Base-by-base conservation (phyloP, 2,888 invertebrate genomes). In the Temnothorax ravouxi region DNA sequence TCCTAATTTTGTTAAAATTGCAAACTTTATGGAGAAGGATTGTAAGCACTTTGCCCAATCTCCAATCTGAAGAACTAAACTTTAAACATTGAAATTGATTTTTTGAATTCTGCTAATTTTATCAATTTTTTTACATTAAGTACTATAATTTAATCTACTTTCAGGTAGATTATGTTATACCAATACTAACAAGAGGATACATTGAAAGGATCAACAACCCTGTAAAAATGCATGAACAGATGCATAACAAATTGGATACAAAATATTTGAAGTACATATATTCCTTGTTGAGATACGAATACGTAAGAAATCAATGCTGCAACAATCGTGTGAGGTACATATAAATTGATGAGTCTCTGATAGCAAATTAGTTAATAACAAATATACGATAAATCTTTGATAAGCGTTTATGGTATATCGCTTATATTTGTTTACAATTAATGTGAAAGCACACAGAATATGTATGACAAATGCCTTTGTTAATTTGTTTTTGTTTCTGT, bases 111-210 rank as follows among this genome's bases (percentile, higher is more conserved):
- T 9, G 2, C 13, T 72, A 6, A 72, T 56, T 72, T 1, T 41
- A 41, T 34, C 0, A 41, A 75, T 50, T 83, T 56, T 29, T 67
- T 69, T 3, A 21, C n/a, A 86, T 47, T 54, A 8, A 66, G 8
- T 29, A 38, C n/a, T 6, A 71, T 72, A 69, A 52, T 34, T 71
- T 54, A 54, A 38, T 71, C 3, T 71, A 72, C 11, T 84, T 95
- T 84, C 95, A 96, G 96, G 96, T 96, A 80, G 95, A 96, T 88
- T 96, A 95, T 88, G 94, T 96, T 86, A 95, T 96, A 84, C 96
- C 96, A 9, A 96, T 96, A 76, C 93, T 96, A 87, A 96, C 96
- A 61, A 92, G 95, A 79, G 95, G 95, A 21, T 96, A 96, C 86
- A 91, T 96, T 47, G 94, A 95, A 82, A 95, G 94, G 92, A 95